Evolutionary conservation across 2,797 vertebrate genomes (phyloP).

Genomic region (Harpagifer antarcticus): DNA sequence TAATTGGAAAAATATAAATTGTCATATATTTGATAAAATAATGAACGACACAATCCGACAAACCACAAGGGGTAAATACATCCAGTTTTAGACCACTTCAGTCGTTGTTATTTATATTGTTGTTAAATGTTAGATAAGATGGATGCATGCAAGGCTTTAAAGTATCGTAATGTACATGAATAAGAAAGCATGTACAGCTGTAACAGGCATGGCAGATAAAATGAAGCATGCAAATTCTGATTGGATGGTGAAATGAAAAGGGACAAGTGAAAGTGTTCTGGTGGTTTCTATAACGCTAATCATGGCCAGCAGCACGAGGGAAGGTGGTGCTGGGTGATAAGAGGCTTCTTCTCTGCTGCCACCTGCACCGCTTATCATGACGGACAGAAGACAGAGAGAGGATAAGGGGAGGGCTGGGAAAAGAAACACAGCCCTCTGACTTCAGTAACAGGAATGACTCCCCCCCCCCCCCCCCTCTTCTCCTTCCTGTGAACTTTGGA

Average conservation of each 20-base stretch:
- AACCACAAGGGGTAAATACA: neutral
- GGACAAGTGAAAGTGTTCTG: conserved; percentile 10
- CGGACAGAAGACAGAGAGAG: conserved; percentile 37
- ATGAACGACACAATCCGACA: neutral
- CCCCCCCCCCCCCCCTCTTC: conserved; percentile 30
- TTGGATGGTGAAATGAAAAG: neutral
- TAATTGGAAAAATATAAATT: neutral
- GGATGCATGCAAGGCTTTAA: neutral
- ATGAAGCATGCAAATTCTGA: conserved; percentile 7
- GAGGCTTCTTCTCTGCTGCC: conserved; percentile 38
- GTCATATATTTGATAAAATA: neutral
- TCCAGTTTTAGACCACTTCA: neutral
- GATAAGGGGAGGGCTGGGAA: conserved; percentile 45
- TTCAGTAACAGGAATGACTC: conserved; percentile 54
- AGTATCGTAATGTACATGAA: neutral
- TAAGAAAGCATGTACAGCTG: neutral
- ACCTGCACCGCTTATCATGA: conserved; percentile 67
- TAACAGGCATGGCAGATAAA: neutral
- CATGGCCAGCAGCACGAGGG: conserved; percentile 24
- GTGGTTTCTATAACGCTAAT: conserved; percentile 51
- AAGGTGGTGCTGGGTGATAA: conserved; percentile 44
- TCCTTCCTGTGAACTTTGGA: conserved; percentile 73
- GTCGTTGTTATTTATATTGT: too few relatives aligned
- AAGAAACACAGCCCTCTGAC: conserved; percentile 56
- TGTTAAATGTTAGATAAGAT: neutral